Conservation (phyloP, 2,113 vertebrate genomes). For the Hippolais icterina region DNA sequence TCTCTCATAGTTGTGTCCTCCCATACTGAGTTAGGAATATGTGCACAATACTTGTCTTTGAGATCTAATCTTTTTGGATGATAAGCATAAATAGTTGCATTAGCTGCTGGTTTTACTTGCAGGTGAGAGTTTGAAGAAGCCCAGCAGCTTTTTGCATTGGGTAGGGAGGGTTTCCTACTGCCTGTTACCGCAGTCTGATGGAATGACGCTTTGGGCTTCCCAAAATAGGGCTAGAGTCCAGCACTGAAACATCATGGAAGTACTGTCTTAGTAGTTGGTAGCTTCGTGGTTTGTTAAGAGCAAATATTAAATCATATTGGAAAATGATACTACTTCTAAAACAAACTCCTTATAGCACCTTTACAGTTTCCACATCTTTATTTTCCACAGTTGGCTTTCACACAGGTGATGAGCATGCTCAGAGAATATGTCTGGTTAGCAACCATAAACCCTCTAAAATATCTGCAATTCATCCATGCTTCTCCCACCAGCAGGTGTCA, state of each 20-base stretch:
- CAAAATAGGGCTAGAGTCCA: not conserved
- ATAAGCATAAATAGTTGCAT: not conserved
- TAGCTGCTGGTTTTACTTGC: not conserved
- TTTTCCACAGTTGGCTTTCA: not conserved
- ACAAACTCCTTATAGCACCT: not conserved
- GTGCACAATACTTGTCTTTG: not conserved
- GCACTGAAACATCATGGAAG: not conserved
- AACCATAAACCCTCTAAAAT: slow-evolving; percentile 30
- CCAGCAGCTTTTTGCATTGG: not conserved
- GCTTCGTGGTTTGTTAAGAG: not conserved
- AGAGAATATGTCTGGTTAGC: not conserved
- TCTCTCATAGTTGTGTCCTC: not conserved
- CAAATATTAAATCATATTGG: not conserved
- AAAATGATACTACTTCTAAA: not conserved
- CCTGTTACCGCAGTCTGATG: not conserved
- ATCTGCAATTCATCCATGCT: slow-evolving; percentile 67
- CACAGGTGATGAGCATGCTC: not conserved
- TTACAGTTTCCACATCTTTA: not conserved
- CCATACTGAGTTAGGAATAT: not conserved
- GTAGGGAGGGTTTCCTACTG: not conserved
- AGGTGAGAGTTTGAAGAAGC: not conserved
- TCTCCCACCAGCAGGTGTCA: slow-evolving; percentile 80
- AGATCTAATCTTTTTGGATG: not conserved
- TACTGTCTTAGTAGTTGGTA: not conserved
- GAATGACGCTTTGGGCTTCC: not conserved